These are phyloP conservation scores for Terebella lapidaria DNA, from an alignment of 2,888 invertebrate genomes.

Conservation along the genomic window DNA sequence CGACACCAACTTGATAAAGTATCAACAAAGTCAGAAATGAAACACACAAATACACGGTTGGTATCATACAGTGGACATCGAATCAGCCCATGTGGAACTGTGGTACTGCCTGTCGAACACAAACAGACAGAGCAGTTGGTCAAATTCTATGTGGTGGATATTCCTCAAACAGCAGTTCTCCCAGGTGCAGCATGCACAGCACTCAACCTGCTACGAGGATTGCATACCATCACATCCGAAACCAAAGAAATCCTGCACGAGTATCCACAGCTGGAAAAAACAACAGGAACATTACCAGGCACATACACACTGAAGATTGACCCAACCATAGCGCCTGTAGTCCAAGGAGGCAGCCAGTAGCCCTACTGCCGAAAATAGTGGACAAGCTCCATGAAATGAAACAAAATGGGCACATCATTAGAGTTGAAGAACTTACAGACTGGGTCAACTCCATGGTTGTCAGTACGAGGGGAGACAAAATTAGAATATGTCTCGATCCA, in stretches of 20 bases:
- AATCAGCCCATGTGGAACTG: too few species aligned
- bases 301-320: constrained; percentile 2
- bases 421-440: constrained; percentile 25
- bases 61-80: too few species aligned
- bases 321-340: constrained; percentile 19
- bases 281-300: neutral
- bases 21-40: too few species aligned
- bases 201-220: too few species aligned
- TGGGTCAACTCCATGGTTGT: constrained; percentile 28
- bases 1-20: too few species aligned
- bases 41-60: too few species aligned
- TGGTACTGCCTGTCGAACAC: too few species aligned
- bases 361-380: constrained; percentile 21
- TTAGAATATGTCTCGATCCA: constrained; percentile 28
- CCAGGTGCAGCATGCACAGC: too few species aligned
- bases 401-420: constrained; percentile 17
- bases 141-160: too few species aligned
- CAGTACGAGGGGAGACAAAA: constrained; percentile 24
- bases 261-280: neutral
- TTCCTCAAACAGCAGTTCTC: too few species aligned
- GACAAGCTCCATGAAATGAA: constrained; percentile 22
- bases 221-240: too few species aligned
- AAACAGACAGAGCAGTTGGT: too few species aligned
- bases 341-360: constrained; percentile 22
- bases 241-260: neutral